Conservation (phyloP, 2,888 invertebrate species). For the Stictocephala bisonia region DNA sequence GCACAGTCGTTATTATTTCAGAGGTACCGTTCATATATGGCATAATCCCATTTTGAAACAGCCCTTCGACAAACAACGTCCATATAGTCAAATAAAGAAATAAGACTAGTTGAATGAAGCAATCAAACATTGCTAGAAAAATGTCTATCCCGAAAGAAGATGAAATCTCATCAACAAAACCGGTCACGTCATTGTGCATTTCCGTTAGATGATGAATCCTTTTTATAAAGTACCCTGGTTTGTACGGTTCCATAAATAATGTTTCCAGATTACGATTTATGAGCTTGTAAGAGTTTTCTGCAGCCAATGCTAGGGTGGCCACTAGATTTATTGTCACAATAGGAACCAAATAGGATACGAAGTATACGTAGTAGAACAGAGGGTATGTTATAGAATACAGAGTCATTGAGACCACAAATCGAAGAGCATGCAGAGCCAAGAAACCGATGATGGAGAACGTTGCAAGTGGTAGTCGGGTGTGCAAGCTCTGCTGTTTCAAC, state of each 20-base stretch:
- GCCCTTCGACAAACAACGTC: constrained; percentile 14
- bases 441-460: constrained; percentile 37
- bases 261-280: constrained; percentile 22
- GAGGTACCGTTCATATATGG: background rate
- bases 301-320: constrained; percentile 28
- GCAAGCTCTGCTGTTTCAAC: constrained; percentile 18
- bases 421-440: background rate
- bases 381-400: too few relatives aligned
- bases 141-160: constrained; percentile 34
- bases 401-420: background rate
- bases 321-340: constrained; percentile 39
- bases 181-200: constrained; percentile 17
- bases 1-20: constrained; percentile 32
- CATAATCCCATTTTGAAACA: background rate
- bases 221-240: background rate
- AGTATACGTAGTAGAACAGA: constrained; percentile 24
- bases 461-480: constrained; percentile 28
- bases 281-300: constrained; percentile 28
- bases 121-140: constrained; percentile 30
- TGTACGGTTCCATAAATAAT: background rate
- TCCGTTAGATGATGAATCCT: background rate
- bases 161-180: constrained; percentile 37
- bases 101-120: constrained; percentile 38
- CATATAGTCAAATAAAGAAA: constrained; percentile 37
- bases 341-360: constrained; percentile 31